A percentile compares a stretch with the other conserved stretches of the same genome.
These are phyloP conservation scores for Phalacrocorax brasilianus DNA, from an alignment of 2,113 vertebrate species.

Conservation along the genomic window DNA sequence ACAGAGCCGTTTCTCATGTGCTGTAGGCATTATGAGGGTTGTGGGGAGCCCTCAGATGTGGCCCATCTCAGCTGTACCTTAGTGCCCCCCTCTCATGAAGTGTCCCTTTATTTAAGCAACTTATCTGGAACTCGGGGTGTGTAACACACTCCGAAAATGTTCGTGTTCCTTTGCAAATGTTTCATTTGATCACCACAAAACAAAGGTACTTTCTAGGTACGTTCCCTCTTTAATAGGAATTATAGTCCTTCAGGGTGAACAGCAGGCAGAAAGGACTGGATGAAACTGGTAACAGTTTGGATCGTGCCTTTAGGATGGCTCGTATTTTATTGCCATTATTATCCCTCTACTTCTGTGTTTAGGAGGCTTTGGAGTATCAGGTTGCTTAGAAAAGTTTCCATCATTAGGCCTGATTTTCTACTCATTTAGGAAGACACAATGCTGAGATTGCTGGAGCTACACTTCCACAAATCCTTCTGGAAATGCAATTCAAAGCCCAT, in stretches of 20 bases:
- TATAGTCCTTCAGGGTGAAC: background rate
- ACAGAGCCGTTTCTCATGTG: background rate
- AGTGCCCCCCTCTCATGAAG: background rate
- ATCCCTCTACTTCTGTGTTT: background rate
- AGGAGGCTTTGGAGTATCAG: background rate
- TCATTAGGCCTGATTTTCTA: background rate
- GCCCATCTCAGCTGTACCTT: background rate
- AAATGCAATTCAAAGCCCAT: background rate
- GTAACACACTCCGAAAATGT: background rate
- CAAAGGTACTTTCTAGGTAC: background rate
- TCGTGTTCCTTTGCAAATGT: background rate
- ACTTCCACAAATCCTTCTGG: background rate
- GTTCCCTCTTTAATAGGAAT: background rate
- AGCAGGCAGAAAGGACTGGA: background rate
- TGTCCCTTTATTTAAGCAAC: background rate
- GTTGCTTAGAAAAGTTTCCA: background rate
- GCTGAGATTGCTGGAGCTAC: background rate
- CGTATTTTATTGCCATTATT: background rate
- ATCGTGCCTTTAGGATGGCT: background rate
- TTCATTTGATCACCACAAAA: background rate
- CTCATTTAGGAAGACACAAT: background rate
- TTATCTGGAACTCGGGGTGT: background rate
- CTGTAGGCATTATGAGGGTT: background rate
- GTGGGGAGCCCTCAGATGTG: background rate
- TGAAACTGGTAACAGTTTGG: background rate